phyloP scores from a whole-genome alignment of 2,113 vertebrate genomes.

The Colinus virginianus region DNA sequence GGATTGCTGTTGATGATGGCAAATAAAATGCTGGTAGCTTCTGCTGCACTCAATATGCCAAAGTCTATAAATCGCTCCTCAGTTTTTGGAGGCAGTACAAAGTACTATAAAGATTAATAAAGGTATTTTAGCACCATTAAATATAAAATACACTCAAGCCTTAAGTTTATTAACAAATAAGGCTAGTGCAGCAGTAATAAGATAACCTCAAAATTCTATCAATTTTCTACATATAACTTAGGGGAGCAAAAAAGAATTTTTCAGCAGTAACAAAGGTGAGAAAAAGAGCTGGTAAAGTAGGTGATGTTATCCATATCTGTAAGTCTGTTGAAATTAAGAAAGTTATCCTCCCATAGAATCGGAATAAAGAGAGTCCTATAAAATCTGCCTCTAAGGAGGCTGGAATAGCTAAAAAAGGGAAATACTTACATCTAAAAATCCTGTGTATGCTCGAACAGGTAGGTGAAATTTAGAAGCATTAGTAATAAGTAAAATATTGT shows the following conservation, averaged over 20 bases:
- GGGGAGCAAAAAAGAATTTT: neutral
- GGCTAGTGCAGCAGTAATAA: neutral
- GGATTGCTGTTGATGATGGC: constrained; percentile 97
- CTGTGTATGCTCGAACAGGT: constrained; percentile 95
- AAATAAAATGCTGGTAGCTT: constrained; percentile 91
- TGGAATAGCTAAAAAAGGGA: neutral
- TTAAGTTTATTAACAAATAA: neutral
- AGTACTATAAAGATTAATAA: constrained; percentile 81
- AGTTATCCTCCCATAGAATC: neutral
- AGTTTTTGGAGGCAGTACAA: constrained; percentile 89
- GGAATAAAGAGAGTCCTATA: neutral
- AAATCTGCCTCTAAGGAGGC: neutral
- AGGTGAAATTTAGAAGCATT: constrained; percentile 98
- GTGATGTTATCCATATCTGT: neutral
- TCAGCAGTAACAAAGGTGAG: neutral
- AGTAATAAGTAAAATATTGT: constrained; percentile 96
- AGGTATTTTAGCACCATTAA: neutral
- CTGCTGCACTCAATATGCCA: constrained; percentile 92
- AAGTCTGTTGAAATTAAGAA: neutral
- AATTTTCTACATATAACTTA: neutral
- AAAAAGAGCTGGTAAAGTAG: neutral
- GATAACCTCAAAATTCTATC: neutral
- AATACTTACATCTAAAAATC: constrained; percentile 93
- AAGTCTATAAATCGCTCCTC: constrained; percentile 93
- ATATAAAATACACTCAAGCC: neutral